These are phyloP conservation scores for Drosophila kikkawai DNA, from an alignment of 1,140 invertebrate species.

Conservation along the genomic window DNA sequence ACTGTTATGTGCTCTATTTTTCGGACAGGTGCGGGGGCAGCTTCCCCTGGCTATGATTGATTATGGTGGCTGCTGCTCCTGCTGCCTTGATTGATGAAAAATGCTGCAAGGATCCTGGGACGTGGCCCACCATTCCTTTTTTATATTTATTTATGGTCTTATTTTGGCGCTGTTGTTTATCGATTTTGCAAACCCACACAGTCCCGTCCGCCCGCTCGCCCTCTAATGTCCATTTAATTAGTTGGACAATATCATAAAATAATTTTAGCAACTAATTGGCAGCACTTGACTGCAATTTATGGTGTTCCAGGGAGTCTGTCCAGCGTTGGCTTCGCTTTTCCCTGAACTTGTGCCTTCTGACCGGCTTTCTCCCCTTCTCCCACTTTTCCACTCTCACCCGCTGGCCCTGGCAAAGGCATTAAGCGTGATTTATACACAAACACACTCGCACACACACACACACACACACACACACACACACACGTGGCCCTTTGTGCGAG, in stretches of 20 bases:
- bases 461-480: constrained; percentile 10
- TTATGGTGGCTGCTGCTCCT: constrained; percentile 46
- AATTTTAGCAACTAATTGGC: constrained; percentile 81
- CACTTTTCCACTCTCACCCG: not conserved
- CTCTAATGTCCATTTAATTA: constrained; percentile 70
- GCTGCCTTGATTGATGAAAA: constrained; percentile 71
- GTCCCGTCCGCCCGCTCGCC: too few relatives aligned
- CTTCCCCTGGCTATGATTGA: constrained; percentile 62
- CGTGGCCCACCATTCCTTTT: constrained; percentile 2
- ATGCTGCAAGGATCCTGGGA: constrained; percentile 14
- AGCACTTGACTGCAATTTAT: constrained; percentile 82
- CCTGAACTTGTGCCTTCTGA: constrained; percentile 3
- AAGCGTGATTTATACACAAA: constrained; percentile 74
- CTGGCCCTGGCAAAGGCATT: constrained; percentile 44
- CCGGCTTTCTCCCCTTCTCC: constrained; percentile 1
- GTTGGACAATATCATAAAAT: constrained; percentile 77
- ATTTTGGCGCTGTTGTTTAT: constrained; percentile 31
- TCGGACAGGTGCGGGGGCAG: constrained; percentile 34
- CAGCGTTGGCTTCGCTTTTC: constrained; percentile 3
- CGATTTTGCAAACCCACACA: constrained; percentile 37
- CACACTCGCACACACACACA: constrained; percentile 4
- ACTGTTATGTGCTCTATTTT: constrained; percentile 52
- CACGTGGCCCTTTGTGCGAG: constrained; percentile 3
- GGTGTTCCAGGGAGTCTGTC: constrained; percentile 25
- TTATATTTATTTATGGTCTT: constrained; percentile 38